Base-by-base conservation (phyloP, 2,113 vertebrate species). In the Calidris pygmaea region DNA sequence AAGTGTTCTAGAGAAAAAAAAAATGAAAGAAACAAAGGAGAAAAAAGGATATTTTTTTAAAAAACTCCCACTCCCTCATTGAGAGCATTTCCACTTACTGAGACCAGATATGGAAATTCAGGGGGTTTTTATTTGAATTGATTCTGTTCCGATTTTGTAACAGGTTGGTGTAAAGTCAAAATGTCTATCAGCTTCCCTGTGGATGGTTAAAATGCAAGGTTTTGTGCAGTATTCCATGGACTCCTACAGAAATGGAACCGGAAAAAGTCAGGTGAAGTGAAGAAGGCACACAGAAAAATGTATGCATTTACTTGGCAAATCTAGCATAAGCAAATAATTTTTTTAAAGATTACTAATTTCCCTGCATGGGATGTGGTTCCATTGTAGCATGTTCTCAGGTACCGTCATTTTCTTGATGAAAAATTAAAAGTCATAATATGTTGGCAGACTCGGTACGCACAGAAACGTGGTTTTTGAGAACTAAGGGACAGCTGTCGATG, bases 31-130 rank as follows among this genome's bases (percentile, higher is more conserved):
- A 71, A 34, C 18, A 67, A 32, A 34, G 16, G 7, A 13, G 5
- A 5, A 48, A 81, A 62, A 52, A 17, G 0, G 1, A 18, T 50
- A 73, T 48, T 77, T 50, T 20, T 45, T 45, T 20, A 10, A 87
- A 47, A 60, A 34, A 0, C 13, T 66, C 20, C 3, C 3, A 16
- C 5, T 1, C 5, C 12, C 6, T 71, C 50, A 14, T 0, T 62
- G 34, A 19, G 27, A 82, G 35, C 24, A 24, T 47, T 78, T 66
- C 18, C 7, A 63, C 24, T 12, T 41, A 11, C 5, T 60, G n/a
- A 50, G 68, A 32, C 21, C 50, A 60, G 37, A 19, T 21, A 14
- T 3, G 20, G 23, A 62, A 72, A 53, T 53, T 70, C 7, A 3
- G 8, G 10, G 3, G 2, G 0, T 1, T 29, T 30, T 39, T 48